phyloP scores from a whole-genome alignment of 2,113 vertebrate species.

The Bombycilla garrulus region DNA sequence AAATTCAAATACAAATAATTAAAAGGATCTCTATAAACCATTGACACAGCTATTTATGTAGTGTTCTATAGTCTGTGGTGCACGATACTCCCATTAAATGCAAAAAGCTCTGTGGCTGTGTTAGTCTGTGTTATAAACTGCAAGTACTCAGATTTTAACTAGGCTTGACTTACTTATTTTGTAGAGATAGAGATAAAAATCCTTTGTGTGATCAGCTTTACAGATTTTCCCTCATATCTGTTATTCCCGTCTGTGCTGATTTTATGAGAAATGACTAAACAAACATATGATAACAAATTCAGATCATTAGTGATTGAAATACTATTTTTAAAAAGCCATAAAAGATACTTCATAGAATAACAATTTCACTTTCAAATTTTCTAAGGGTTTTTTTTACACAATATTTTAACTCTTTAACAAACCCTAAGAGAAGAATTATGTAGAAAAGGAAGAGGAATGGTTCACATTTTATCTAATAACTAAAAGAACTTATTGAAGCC shows the following conservation, averaged over 20 bases:
- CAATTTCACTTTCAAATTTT: neutral
- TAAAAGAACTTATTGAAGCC: neutral
- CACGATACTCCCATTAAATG: neutral
- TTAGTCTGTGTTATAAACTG: neutral
- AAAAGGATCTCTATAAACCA: constrained; percentile 9
- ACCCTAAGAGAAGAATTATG: neutral
- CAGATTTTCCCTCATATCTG: neutral
- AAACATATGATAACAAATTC: neutral
- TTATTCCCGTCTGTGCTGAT: neutral
- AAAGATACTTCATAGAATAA: neutral
- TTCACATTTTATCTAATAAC: neutral
- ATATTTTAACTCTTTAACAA: neutral
- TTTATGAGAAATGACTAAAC: neutral
- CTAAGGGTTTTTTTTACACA: neutral
- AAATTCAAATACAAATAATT: neutral
- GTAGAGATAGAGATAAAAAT: neutral
- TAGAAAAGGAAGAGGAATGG: neutral
- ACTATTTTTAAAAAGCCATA: neutral
- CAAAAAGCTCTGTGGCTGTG: neutral
- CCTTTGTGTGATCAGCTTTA: neutral
- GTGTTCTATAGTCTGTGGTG: neutral
- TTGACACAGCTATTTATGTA: neutral
- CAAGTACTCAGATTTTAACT: neutral
- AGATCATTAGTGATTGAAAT: neutral
- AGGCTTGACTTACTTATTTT: neutral